Evolutionary conservation across 2,888 invertebrate genomes (phyloP).

Genomic region (Busseola fusca): DNA sequence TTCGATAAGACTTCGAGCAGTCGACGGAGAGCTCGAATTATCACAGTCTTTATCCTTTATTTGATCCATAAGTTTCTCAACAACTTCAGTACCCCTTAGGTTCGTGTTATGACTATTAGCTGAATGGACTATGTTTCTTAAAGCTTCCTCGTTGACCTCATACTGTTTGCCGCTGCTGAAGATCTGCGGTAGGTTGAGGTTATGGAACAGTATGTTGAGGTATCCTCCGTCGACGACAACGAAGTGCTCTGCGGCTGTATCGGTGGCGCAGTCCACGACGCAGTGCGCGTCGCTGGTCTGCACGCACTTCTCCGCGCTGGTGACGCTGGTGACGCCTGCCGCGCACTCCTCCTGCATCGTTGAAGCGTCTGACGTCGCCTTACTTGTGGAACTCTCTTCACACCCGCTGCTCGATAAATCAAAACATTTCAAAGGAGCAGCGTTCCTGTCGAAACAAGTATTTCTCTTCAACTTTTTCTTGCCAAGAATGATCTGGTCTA

Average conservation of each 20-base stretch:
- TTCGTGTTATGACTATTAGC: constrained; percentile 69
- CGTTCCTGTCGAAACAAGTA: constrained; percentile 69
- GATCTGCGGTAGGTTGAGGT: constrained; percentile 80
- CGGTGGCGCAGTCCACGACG: constrained; percentile 63
- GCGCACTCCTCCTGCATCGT: constrained; percentile 34
- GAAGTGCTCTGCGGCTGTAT: constrained; percentile 76
- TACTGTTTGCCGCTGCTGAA: constrained; percentile 83
- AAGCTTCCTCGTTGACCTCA: constrained; percentile 84
- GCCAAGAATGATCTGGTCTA: constrained; percentile 78
- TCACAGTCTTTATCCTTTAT: constrained; percentile 76
- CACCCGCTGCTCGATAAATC: constrained; percentile 84
- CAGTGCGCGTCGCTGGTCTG: constrained; percentile 76
- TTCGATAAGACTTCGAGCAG: constrained; percentile 83
- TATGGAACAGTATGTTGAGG: constrained; percentile 83
- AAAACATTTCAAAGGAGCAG: constrained; percentile 83
- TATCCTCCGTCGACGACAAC: constrained; percentile 83
- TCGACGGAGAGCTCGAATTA: constrained; percentile 76
- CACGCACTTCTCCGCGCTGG: constrained; percentile 79
- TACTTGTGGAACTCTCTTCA: constrained; percentile 76
- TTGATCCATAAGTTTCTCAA: constrained; percentile 78
- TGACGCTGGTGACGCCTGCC: constrained; percentile 33
- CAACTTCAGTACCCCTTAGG: constrained; percentile 67
- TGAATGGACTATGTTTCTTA: constrained; percentile 79
- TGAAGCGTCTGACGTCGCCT: constrained; percentile 57
- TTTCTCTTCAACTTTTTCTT: constrained; percentile 82